Evolutionary conservation across 2,888 invertebrate species (phyloP).

Genomic region (Exephanes ischioxanthus): DNA sequence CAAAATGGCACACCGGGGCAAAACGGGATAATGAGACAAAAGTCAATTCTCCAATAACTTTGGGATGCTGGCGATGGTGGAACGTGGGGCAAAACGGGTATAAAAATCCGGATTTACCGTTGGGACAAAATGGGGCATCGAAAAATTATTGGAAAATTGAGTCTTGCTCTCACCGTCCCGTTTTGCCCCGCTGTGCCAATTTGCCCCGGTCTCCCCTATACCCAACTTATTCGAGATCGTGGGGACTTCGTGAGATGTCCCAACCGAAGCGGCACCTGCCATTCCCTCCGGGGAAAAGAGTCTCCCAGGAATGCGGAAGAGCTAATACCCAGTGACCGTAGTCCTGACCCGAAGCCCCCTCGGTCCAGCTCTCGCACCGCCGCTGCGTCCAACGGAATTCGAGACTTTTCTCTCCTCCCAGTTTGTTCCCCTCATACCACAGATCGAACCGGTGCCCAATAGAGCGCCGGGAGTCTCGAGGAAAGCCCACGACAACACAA

Average conservation of each 20-base stretch:
- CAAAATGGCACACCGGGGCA: too few relatives aligned
- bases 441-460: slow-evolving; percentile 16
- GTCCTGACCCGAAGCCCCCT: neutral
- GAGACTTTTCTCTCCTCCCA: neutral
- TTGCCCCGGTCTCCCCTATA: too few relatives aligned
- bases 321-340: slow-evolving; percentile 38
- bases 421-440: slow-evolving; percentile 1
- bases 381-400: neutral
- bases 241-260: slow-evolving; percentile 16
- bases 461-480: neutral
- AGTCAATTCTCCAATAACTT: too few relatives aligned
- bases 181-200: too few relatives aligned
- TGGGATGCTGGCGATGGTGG: too few relatives aligned
- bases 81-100: too few relatives aligned
- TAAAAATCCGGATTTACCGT: too few relatives aligned
- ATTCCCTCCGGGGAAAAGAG: slow-evolving; percentile 41
- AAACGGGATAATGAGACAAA: too few relatives aligned
- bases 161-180: too few relatives aligned
- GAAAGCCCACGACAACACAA: slow-evolving; percentile 22
- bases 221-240: slow-evolving; percentile 50
- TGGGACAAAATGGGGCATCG: too few relatives aligned
- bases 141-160: too few relatives aligned
- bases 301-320: slow-evolving; percentile 30
- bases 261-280: neutral
- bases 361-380: neutral